Base-by-base conservation (phyloP, 2,797 vertebrate species). In the Glyptemys insculpta region DNA sequence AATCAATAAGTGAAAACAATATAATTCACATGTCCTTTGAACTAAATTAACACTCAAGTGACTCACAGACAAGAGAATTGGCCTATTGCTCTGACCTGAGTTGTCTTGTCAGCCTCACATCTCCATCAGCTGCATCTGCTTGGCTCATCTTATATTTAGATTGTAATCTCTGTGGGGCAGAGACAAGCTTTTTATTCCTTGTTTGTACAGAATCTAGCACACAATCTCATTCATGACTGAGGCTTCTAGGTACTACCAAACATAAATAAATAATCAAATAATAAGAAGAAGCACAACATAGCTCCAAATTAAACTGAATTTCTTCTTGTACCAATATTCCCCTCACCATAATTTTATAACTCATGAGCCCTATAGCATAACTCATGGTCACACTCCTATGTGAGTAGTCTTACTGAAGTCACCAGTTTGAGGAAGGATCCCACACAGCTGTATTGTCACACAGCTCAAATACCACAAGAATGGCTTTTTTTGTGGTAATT, bases 141-240 rank as follows among this genome's bases (percentile, higher is more conserved):
- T 72, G 21, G 10, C n/a, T 72, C 21, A 12, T 23, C 5, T 23
- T 41, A 72, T 12, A 23, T 12, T 72, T 41, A 41, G n/a, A 68
- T 37, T 37, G 16, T 65, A n/a, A 65, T 65, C 62, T 65, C 34
- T 65, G n/a, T 37, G 18, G 62, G 25, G 12, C 41, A 34, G 27
- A 14, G 11, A 44, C 1, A 3, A 0, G 8, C 44, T 49, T 78
- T 15, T 91, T 93, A 8, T 89, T 81, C 23, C 86, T 37, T 2
- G 25, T 68, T 85, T 56, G 8, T 57, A 29, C 44, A 83, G 49
- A 86, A 81, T 2, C 11, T 47, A 8, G 54, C 31, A 57, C 50
- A 80, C 50, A 89, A 47, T 9, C 18, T 44, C 12, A 41, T 16
- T 2, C 53, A 7, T 5, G 6, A 4, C 0, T 0, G 1, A 92